Base-by-base conservation (phyloP, 2,888 invertebrate genomes). In the Polyploca ridens region DNA sequence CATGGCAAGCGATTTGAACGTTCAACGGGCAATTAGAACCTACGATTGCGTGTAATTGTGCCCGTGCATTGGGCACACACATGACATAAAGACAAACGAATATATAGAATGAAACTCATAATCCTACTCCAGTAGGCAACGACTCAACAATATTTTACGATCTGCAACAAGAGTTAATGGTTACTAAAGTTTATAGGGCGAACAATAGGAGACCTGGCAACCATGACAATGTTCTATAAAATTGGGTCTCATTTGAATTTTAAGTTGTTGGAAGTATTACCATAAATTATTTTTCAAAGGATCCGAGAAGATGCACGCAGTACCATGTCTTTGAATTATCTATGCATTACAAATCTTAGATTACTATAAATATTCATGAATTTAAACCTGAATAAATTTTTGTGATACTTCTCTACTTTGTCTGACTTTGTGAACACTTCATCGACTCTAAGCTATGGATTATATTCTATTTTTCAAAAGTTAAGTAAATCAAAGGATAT, bases 11-110 rank as follows among this genome's bases (percentile, higher is more conserved):
- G 71, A 70, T 65, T 64, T 77, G 76, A 82, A 75, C 71, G 77
- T 64, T 77, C 76, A 82, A 75, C 71, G 77, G 70, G 70, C 71
- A 82, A 84, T 82, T 78, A 84, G 74, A 75, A 71, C 59, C 63
- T 71, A 62, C 75, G 74, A 76, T 74, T 73, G 72, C 69, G 66
- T 69, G 67, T 73, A 75, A 73, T 73, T 67, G 70, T 69, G 69
- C 70, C 66, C 70, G 62, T 68, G 69, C 73, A 81, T 75, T 69
- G 71, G 70, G 75, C 76, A 76, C 77, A 66, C 76, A 76, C 77
- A 66, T 64, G 63, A 68, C 63, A 62, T 68, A 41, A 62, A 72
- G 73, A 74, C 6, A 19, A 54, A n/a, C 54, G 10, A 54, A 19
- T n/a, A 54, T 10, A 54, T 54, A 54, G 7, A 35, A 35, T 3